phyloP scores from a whole-genome alignment of 2,888 invertebrate species.

The Drosophila niveifrons region DNA sequence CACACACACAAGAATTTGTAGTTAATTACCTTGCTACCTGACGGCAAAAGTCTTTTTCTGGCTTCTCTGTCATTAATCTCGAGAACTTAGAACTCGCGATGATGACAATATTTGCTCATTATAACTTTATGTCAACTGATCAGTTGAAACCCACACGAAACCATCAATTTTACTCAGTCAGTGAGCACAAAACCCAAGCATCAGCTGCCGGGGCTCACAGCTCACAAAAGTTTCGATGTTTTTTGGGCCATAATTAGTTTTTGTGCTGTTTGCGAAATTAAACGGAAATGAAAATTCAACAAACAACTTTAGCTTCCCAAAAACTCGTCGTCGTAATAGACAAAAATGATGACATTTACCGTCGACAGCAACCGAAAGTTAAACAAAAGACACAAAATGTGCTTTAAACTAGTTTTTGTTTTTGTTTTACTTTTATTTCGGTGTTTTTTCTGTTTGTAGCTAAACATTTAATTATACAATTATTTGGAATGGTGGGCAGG shows the following conservation, averaged over 20 bases:
- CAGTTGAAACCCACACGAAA: conserved; percentile 23
- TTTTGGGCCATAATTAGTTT: conserved; percentile 39
- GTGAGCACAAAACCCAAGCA: conserved; percentile 11
- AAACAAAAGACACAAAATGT: conserved; percentile 28
- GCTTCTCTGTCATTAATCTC: conserved; percentile 38
- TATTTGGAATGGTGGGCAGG: conserved; percentile 14
- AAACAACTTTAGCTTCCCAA: not conserved
- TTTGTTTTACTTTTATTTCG: conserved; percentile 7
- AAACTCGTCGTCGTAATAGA: conserved; percentile 8
- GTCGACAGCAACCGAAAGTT: conserved; percentile 1
- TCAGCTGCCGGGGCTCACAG: conserved; percentile 22
- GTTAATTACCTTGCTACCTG: conserved; percentile 35
- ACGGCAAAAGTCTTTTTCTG: conserved; percentile 8
- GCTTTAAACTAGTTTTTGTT: conserved; percentile 18
- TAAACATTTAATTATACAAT: conserved; percentile 22
- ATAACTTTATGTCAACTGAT: conserved; percentile 46
- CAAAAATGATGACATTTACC: conserved; percentile 14
- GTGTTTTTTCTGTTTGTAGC: conserved; percentile 2
- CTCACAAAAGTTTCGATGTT: conserved; percentile 25
- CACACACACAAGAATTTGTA: not conserved
- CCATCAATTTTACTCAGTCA: conserved; percentile 32
- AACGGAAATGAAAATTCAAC: conserved; percentile 43
- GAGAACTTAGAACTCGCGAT: conserved; percentile 3
- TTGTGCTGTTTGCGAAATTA: conserved; percentile 39
- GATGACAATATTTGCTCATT: conserved; percentile 46